A percentile compares a stretch with the other conserved stretches of the same genome.
These are phyloP conservation scores for Clupea harengus DNA, from an alignment of 2,113 vertebrate species.

Conservation along the genomic window DNA sequence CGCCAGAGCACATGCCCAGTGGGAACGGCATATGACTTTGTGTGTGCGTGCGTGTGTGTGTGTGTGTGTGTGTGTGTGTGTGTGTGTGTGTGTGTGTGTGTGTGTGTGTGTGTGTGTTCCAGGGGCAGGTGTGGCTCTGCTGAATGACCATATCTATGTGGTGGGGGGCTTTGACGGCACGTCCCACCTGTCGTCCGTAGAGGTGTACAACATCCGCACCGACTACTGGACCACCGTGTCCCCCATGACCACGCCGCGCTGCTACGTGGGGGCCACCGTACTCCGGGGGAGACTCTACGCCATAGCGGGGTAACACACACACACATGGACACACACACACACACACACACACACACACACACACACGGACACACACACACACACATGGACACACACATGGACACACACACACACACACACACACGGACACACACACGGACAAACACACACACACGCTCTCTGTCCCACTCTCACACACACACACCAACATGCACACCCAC, in stretches of 20 bases:
- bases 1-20: too few species aligned
- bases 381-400: background rate
- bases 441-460: background rate
- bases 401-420: background rate
- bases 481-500: background rate
- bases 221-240: conserved; percentile 96
- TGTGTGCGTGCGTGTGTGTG: background rate
- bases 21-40: background rate
- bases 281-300: conserved; percentile 93
- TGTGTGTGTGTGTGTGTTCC: background rate
- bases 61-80: background rate
- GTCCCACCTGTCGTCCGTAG: conserved; percentile 91
- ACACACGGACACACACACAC: background rate
- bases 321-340: background rate
- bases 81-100: background rate
- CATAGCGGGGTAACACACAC: conserved; percentile 84
- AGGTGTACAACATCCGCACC: conserved; percentile 95
- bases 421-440: background rate
- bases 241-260: conserved; percentile 95
- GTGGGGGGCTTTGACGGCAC: conserved; percentile 97
- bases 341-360: background rate
- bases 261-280: conserved; percentile 95
- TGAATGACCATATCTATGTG: conserved; percentile 83
- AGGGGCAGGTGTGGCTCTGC: too few species aligned
- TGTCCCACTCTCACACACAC: background rate